These are phyloP conservation scores for Rhyacophila evoluta DNA, from an alignment of 2,888 invertebrate species.

Conservation along the genomic window DNA sequence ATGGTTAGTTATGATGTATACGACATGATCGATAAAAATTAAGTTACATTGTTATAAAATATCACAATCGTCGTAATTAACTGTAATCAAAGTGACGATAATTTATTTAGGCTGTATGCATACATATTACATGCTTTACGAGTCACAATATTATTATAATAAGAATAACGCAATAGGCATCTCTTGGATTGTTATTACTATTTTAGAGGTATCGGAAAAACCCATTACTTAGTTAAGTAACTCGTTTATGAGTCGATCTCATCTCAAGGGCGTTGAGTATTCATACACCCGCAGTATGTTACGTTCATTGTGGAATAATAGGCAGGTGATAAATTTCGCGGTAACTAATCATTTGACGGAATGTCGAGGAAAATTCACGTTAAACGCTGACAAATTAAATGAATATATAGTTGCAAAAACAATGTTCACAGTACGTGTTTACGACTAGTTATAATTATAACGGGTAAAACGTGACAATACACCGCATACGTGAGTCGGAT, in stretches of 20 bases:
- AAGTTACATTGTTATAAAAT: too few species aligned
- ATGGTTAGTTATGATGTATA: too few species aligned
- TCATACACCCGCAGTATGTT: neutral
- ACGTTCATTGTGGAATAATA: neutral
- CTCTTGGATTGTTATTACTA: neutral
- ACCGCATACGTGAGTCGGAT: too few species aligned
- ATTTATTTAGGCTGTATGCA: too few species aligned
- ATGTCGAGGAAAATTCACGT: neutral
- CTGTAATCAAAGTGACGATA: too few species aligned
- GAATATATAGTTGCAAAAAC: too few species aligned
- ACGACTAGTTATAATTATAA: too few species aligned
- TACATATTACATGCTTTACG: neutral
- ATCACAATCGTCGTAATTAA: too few species aligned
- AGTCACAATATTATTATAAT: neutral
- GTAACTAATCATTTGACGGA: neutral
- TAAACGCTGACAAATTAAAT: neutral
- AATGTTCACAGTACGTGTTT: too few species aligned
- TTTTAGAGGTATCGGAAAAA: neutral
- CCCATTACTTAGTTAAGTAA: neutral
- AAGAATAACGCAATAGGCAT: neutral
- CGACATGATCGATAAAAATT: too few species aligned
- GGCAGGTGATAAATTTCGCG: constrained; percentile 1
- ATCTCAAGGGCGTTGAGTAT: neutral
- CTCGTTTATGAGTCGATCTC: neutral
- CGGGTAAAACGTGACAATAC: too few species aligned